Evolutionary conservation across 2,113 vertebrate species (phyloP).

Genomic region (Chaenogobius annularis): DNA sequence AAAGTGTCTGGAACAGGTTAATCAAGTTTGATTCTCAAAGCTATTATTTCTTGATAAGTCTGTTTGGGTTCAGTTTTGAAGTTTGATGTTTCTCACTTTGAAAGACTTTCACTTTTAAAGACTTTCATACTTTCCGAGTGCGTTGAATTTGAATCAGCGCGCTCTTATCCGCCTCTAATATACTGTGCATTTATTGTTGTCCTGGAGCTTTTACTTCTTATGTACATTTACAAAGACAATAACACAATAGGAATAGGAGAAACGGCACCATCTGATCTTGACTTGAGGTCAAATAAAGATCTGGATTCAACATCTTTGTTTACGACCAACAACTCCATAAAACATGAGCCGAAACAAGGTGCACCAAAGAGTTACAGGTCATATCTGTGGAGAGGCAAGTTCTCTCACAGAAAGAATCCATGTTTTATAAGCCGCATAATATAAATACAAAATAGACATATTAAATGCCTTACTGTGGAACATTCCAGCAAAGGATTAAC

Average conservation of each 20-base stretch:
- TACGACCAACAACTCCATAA: too few relatives aligned
- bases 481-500: too few relatives aligned
- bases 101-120: not conserved
- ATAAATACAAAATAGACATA: too few relatives aligned
- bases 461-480: too few relatives aligned
- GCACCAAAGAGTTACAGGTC: not conserved
- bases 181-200: not conserved
- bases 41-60: not conserved
- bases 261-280: not conserved
- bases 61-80: not conserved
- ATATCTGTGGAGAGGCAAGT: not conserved
- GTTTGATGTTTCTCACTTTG: not conserved
- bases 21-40: not conserved
- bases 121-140: not conserved
- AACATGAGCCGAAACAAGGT: not conserved
- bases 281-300: too few relatives aligned
- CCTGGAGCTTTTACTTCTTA: not conserved
- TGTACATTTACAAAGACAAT: not conserved
- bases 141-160: conserved; percentile 6
- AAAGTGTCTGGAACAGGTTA: not conserved
- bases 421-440: too few relatives aligned
- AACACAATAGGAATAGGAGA: not conserved
- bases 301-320: too few relatives aligned
- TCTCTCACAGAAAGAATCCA: too few relatives aligned
- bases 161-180: conserved; percentile 3